A percentile compares a stretch with the other conserved stretches of the same genome.
Conservation (phyloP, 2,888 invertebrate genomes). For the Phengaris arion region DNA sequence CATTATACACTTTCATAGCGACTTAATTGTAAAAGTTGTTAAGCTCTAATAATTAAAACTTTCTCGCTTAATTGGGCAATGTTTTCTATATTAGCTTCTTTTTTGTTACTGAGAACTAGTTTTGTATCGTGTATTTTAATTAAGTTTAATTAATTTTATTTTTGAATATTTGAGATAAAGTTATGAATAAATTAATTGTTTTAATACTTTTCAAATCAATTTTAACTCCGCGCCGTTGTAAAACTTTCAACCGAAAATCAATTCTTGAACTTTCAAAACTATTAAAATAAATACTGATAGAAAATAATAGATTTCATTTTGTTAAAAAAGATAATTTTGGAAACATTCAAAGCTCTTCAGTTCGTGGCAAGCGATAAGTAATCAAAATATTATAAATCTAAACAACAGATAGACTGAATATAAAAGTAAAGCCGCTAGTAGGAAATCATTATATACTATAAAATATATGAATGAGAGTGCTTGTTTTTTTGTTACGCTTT, state of each 20-base stretch:
- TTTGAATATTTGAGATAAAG: not conserved
- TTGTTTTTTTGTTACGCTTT: too few species aligned
- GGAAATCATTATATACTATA: too few species aligned
- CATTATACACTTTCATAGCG: conserved; percentile 42
- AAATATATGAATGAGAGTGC: too few species aligned
- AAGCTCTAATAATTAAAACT: conserved; percentile 17
- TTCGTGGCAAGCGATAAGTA: too few species aligned
- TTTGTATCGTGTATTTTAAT: not conserved
- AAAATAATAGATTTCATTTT: too few species aligned
- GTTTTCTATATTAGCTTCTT: conserved; percentile 20
- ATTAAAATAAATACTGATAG: too few species aligned
- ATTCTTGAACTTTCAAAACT: too few species aligned
- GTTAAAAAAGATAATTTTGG: too few species aligned
- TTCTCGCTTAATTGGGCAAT: conserved; percentile 17
- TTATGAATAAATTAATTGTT: not conserved
- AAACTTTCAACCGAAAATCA: too few species aligned
- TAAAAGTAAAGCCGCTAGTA: not conserved
- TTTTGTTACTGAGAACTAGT: not conserved
- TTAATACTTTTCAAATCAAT: not conserved
- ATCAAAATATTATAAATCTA: not conserved
- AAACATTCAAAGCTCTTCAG: too few species aligned
- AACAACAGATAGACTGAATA: not conserved
- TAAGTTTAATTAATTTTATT: not conserved
- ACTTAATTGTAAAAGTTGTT: conserved; percentile 26
- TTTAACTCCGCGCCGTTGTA: not conserved